phyloP scores from a whole-genome alignment of 1,140 invertebrate species.

The Hesperophylax magnus region DNA sequence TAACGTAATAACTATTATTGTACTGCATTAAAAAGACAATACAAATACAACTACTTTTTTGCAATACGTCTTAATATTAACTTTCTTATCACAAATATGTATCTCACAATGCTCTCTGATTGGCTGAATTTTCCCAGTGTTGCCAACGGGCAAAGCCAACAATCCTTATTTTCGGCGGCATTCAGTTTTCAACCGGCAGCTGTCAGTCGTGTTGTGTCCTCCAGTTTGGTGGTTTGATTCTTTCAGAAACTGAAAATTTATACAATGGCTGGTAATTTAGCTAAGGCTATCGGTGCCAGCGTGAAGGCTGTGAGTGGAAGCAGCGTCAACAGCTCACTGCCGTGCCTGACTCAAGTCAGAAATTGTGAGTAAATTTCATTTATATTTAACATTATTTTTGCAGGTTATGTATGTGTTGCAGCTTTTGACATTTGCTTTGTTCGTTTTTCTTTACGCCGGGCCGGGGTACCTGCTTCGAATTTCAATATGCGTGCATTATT shows the following conservation, averaged over 20 bases:
- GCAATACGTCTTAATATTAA: too few relatives aligned
- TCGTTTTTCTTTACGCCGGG: background rate
- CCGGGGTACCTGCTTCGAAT: background rate
- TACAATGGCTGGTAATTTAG: conserved; percentile 48
- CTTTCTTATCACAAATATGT: background rate
- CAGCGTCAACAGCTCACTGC: conserved; percentile 23
- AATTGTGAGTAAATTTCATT: conserved; percentile 44
- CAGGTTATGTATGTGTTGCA: conserved; percentile 42
- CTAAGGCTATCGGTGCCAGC: conserved; percentile 42
- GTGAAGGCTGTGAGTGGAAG: conserved; percentile 30
- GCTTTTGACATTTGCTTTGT: conserved; percentile 13
- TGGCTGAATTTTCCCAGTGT: conserved; percentile 4
- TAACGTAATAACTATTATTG: too few relatives aligned
- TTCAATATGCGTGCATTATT: background rate
- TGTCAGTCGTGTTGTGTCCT: background rate
- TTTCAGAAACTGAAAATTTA: background rate
- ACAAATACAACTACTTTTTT: too few relatives aligned
- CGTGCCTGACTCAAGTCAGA: conserved; percentile 47
- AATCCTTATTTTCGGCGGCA: background rate
- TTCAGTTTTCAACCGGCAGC: conserved; percentile 28
- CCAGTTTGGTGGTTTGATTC: conserved; percentile 1
- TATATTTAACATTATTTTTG: background rate
- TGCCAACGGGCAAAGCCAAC: conserved; percentile 3
- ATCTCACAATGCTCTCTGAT: conserved; percentile 3
- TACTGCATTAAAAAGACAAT: too few relatives aligned